Conservation (phyloP, 2,797 vertebrate genomes). For the Hipposideros larvatus region DNA sequence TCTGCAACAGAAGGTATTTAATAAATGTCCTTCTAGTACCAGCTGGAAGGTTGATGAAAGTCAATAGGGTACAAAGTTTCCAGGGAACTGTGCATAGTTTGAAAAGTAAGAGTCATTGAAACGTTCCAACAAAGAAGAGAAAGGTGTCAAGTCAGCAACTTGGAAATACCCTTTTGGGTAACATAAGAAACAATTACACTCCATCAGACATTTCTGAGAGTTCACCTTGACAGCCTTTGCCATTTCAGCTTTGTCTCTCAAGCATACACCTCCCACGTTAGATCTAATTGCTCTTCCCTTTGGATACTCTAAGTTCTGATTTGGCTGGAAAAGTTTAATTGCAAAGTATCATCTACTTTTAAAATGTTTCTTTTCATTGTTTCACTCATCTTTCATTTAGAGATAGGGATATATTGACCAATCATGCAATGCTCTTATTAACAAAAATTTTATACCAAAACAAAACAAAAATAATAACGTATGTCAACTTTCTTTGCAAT, state of each 20-base stretch:
- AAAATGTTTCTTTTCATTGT: not conserved
- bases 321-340: not conserved
- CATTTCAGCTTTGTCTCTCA: conserved; percentile 52
- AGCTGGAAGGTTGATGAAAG: conserved; percentile 64
- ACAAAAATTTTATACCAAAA: not conserved
- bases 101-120: conserved; percentile 66
- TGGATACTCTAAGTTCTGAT: not conserved
- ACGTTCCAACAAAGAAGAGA: conserved; percentile 58
- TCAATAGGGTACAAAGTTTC: conserved; percentile 75
- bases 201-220: conserved; percentile 18
- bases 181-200: conserved; percentile 74
- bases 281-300: not conserved
- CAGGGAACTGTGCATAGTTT: conserved; percentile 49
- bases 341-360: accelerated
- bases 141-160: conserved; percentile 80
- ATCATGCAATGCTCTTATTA: not conserved
- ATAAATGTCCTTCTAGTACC: not conserved
- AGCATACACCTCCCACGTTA: not conserved
- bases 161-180: conserved; percentile 76
- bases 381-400: not conserved
- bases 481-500: not conserved
- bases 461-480: not conserved
- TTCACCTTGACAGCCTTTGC: conserved; percentile 48
- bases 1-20: conserved; percentile 59
- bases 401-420: not conserved